Evolutionary conservation across 2,888 invertebrate genomes (phyloP).

Genomic region (Carpatolechia fugitivella): DNA sequence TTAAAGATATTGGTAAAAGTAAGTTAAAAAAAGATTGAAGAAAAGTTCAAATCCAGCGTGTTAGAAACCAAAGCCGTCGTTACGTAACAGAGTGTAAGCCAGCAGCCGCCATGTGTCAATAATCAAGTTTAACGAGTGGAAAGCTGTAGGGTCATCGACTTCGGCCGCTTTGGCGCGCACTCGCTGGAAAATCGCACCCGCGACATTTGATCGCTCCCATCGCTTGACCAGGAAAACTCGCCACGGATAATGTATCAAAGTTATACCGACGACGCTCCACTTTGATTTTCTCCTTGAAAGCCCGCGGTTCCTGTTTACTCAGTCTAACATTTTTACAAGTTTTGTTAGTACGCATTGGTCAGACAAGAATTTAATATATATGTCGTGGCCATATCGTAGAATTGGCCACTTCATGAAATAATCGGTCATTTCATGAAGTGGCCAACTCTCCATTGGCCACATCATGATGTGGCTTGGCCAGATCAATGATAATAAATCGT

Average conservation of each 20-base stretch:
- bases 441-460: too few species aligned
- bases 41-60: background rate
- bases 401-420: too few species aligned
- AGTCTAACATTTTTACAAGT: too few species aligned
- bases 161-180: slow-evolving; percentile 56
- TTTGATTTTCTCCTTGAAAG: slow-evolving; percentile 23
- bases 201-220: slow-evolving; percentile 46
- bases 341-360: too few species aligned
- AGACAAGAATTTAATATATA: too few species aligned
- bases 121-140: slow-evolving; percentile 72
- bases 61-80: slow-evolving; percentile 9
- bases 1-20: background rate
- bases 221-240: slow-evolving; percentile 48
- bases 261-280: slow-evolving; percentile 26
- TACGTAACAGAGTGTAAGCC: slow-evolving; percentile 23
- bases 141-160: slow-evolving; percentile 69
- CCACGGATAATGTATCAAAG: slow-evolving; percentile 35
- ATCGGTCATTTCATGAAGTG: too few species aligned
- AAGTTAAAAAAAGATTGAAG: too few species aligned
- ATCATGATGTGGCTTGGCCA: too few species aligned
- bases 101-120: slow-evolving; percentile 57
- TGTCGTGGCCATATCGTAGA: too few species aligned
- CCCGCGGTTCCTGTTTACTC: too few species aligned
- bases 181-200: slow-evolving; percentile 59
- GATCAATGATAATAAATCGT: too few species aligned